These are phyloP conservation scores for Vombatus ursinus DNA, from an alignment of 2,113 vertebrate species.

Conservation along the genomic window DNA sequence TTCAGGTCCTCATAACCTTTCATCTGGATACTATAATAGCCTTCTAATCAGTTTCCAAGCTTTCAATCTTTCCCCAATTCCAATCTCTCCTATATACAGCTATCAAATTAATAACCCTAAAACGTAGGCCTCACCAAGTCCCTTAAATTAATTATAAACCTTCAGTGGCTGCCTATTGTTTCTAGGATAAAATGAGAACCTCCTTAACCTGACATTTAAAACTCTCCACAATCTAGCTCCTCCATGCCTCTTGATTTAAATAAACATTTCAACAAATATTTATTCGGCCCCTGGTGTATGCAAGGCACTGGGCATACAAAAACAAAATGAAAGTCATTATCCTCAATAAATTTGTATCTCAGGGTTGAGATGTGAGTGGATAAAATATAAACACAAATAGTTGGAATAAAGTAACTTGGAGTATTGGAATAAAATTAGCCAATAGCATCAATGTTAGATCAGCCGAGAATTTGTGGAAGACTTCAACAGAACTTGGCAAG, in stretches of 20 bases:
- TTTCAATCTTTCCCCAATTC: not conserved
- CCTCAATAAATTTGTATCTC: not conserved
- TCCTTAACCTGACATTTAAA: not conserved
- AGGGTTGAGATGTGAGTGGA: not conserved
- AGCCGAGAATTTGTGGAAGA: not conserved
- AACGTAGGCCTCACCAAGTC: not conserved
- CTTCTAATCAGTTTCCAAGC: not conserved
- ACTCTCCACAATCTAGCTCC: not conserved
- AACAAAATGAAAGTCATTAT: not conserved
- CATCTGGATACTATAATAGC: not conserved
- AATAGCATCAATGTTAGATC: not conserved
- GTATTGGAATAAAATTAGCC: not conserved
- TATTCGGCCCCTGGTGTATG: not conserved
- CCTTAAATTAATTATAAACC: not conserved
- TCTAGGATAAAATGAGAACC: not conserved
- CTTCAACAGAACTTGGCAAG: not conserved
- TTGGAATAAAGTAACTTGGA: not conserved
- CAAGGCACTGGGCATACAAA: not conserved
- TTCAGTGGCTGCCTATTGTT: not conserved
- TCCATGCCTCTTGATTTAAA: not conserved
- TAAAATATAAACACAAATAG: not conserved
- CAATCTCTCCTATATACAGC: not conserved
- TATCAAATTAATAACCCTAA: not conserved
- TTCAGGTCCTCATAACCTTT: not conserved
- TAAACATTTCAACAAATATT: not conserved